These are phyloP conservation scores for Podarcis raffonei DNA, from an alignment of 2,113 vertebrate species.

Conservation along the genomic window DNA sequence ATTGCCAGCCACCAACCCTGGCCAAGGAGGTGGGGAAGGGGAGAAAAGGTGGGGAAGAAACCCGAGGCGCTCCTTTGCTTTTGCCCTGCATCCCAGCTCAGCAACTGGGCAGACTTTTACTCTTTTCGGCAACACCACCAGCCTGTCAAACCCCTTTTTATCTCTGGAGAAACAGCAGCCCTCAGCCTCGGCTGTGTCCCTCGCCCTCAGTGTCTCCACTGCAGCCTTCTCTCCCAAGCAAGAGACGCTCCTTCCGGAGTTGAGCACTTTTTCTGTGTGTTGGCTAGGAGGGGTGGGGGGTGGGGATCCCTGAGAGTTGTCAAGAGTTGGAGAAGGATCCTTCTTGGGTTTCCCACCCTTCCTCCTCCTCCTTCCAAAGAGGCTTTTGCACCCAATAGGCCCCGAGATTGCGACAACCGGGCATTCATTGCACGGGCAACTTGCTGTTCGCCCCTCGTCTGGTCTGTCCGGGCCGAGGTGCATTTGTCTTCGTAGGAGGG, in stretches of 20 bases:
- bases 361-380: conserved; percentile 29
- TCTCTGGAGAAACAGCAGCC: conserved; percentile 70
- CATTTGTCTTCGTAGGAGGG: conserved; percentile 40
- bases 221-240: conserved; percentile 53
- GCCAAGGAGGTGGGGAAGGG: conserved; percentile 34
- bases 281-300: conserved; percentile 28
- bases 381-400: conserved; percentile 60
- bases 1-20: conserved; percentile 49
- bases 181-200: conserved; percentile 50
- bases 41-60: conserved; percentile 29
- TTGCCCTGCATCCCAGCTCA: not conserved
- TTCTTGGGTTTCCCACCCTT: not conserved
- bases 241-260: conserved; percentile 34
- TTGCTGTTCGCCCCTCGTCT: conserved; percentile 64
- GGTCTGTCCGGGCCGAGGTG: conserved; percentile 53
- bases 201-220: conserved; percentile 47
- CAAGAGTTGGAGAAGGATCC: conserved; percentile 1
- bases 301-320: conserved; percentile 35
- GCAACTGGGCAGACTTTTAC: conserved; percentile 72
- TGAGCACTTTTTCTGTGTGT: conserved; percentile 38
- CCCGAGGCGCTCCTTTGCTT: conserved; percentile 64
- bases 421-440: conserved; percentile 59
- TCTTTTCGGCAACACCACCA: conserved; percentile 60
- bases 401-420: conserved; percentile 65
- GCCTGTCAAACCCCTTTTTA: conserved; percentile 71